Percentiles rank a stretch among this genome's conserved stretches.
Evolutionary conservation across 2,888 invertebrate genomes (phyloP).

Genomic region (Caenorhabditis sp.): DNA sequence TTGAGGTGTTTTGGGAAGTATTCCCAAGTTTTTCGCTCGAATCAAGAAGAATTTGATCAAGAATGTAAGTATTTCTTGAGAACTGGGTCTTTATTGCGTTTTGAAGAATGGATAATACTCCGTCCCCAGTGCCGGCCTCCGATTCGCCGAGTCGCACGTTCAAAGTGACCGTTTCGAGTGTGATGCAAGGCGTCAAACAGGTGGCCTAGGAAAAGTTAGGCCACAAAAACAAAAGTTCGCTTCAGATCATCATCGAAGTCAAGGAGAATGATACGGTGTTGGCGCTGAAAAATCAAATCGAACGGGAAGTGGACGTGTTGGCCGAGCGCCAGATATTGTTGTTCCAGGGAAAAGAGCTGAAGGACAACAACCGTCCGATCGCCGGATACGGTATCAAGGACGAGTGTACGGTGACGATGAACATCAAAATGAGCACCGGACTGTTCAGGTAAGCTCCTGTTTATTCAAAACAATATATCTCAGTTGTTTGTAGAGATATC

Average conservation of each 20-base stretch:
- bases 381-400: slow-evolving; percentile 48
- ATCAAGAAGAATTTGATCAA: no score
- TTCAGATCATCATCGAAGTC: slow-evolving; percentile 31
- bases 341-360: slow-evolving; percentile 65
- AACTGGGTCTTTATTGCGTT: no score
- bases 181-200: slow-evolving; percentile 57
- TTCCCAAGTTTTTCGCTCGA: no score
- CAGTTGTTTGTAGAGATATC: no score
- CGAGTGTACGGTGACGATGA: slow-evolving; percentile 46
- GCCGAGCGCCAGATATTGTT: slow-evolving; percentile 57
- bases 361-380: slow-evolving; percentile 30
- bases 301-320: slow-evolving; percentile 40
- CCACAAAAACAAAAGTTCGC: background rate
- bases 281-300: slow-evolving; percentile 44
- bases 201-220: background rate
- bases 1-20: no score
- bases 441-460: no score
- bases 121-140: background rate
- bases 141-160: slow-evolving; percentile 1
- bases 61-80: no score
- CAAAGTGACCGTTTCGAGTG: slow-evolving; percentile 51
- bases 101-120: no score
- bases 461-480: no score
- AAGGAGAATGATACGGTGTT: slow-evolving; percentile 29
- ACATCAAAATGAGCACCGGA: slow-evolving; percentile 61